A percentile compares a stretch with the other conserved stretches of the same genome.
Evolutionary conservation across 2,797 vertebrate genomes (phyloP).

Genomic region (Apogon talboti): DNA sequence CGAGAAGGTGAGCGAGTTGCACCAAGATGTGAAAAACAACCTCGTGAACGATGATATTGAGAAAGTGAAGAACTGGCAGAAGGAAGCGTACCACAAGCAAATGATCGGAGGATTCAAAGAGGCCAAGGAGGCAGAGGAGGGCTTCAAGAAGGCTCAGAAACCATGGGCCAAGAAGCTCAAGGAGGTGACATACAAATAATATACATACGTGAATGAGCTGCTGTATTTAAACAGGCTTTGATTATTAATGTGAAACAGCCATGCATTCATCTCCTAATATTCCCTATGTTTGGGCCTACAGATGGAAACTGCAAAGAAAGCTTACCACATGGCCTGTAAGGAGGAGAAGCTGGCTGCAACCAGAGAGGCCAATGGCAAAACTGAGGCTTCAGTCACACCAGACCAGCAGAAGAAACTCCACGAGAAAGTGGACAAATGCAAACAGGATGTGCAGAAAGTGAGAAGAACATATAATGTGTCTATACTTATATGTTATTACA

Average conservation of each 20-base stretch:
- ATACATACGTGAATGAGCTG: background rate
- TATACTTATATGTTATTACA: background rate
- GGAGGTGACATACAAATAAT: slow-evolving; percentile 87
- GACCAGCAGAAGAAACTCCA: slow-evolving; percentile 98
- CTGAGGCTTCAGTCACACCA: slow-evolving; percentile 90
- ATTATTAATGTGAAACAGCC: too few species aligned
- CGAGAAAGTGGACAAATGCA: slow-evolving; percentile 98
- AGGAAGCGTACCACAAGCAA: slow-evolving; percentile 98
- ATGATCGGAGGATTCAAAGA: slow-evolving; percentile 99
- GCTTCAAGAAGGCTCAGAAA: slow-evolving; percentile 98
- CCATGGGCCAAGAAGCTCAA: slow-evolving; percentile 99
- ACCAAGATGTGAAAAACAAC: slow-evolving; percentile 95
- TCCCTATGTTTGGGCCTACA: slow-evolving; percentile 66
- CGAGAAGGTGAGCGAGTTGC: slow-evolving; percentile 95
- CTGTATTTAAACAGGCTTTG: too few species aligned
- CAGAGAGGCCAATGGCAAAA: slow-evolving; percentile 94
- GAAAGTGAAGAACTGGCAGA: slow-evolving; percentile 99
- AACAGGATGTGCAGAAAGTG: slow-evolving; percentile 94
- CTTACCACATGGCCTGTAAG: slow-evolving; percentile 96
- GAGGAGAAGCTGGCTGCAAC: slow-evolving; percentile 94
- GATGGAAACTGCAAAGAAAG: slow-evolving; percentile 96
- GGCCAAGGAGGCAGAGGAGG: slow-evolving; percentile 96
- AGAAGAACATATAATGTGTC: background rate
- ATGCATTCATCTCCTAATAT: slow-evolving; percentile 14
- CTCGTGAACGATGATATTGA: slow-evolving; percentile 92